Evolutionary conservation across 1,140 invertebrate species (phyloP).

Genomic region (Cyrtorhinus lividipennis): DNA sequence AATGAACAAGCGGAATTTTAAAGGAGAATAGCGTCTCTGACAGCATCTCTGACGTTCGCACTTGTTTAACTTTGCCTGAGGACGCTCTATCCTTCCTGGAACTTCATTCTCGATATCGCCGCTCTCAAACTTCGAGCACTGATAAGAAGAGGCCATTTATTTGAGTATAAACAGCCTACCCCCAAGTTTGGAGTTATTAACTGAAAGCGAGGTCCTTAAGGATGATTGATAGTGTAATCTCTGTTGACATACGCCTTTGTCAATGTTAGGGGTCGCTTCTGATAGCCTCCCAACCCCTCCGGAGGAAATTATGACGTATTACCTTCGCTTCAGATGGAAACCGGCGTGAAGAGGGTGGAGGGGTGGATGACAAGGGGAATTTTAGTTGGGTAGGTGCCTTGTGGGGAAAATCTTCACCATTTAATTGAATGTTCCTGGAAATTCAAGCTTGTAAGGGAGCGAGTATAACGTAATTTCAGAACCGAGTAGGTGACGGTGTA

Average conservation of each 20-base stretch:
- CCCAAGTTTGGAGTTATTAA: constrained; percentile 1
- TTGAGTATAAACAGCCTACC: neutral
- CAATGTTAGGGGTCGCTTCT: constrained; percentile 1
- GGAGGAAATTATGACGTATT: constrained; percentile 15
- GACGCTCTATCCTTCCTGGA: neutral
- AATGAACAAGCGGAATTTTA: too few species aligned
- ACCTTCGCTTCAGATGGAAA: neutral
- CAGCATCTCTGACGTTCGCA: too few species aligned
- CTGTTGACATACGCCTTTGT: constrained; percentile 17
- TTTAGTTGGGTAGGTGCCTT: too few species aligned
- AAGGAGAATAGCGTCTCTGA: too few species aligned
- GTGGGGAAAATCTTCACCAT: too few species aligned
- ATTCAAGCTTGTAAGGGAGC: too few species aligned
- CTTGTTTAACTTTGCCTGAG: neutral
- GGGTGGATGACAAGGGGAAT: too few species aligned
- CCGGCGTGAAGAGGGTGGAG: neutral
- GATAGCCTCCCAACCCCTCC: neutral
- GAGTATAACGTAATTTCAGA: too few species aligned
- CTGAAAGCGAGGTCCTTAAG: constrained; percentile 4
- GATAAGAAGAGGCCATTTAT: neutral
- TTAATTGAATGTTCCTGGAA: too few species aligned
- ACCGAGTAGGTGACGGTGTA: too few species aligned
- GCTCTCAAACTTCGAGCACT: neutral
- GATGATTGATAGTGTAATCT: constrained; percentile 17
- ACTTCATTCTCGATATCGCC: too few species aligned